These are phyloP conservation scores for Drosophila phalerata DNA, from an alignment of 2,888 invertebrate species.

Conservation along the genomic window DNA sequence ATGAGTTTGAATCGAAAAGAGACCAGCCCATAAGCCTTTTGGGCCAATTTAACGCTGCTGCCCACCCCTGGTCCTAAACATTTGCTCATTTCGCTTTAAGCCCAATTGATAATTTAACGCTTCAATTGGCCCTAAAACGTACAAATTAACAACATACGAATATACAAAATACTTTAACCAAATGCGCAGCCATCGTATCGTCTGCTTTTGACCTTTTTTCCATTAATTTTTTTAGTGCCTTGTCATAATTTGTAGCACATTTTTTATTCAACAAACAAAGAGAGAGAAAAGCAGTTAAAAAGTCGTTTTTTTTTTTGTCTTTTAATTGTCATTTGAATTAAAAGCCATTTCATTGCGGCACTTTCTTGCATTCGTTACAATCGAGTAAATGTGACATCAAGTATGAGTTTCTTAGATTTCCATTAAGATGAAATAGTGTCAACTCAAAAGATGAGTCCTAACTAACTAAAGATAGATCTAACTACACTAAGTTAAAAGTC, in stretches of 20 bases:
- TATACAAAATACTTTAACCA: slow-evolving; percentile 38
- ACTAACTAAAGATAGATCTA: not conserved
- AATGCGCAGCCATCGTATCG: slow-evolving; percentile 49
- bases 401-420: not conserved
- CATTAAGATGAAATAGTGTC: slow-evolving; percentile 11
- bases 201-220: slow-evolving; percentile 17
- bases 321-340: slow-evolving; percentile 77
- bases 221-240: slow-evolving; percentile 43
- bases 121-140: slow-evolving; percentile 68
- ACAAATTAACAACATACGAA: slow-evolving; percentile 36
- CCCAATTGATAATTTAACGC: slow-evolving; percentile 82
- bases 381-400: slow-evolving; percentile 1
- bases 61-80: slow-evolving; percentile 50
- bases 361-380: slow-evolving; percentile 27
- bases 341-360: slow-evolving; percentile 56
- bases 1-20: not conserved
- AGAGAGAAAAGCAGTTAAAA: slow-evolving; percentile 40
- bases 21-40: slow-evolving; percentile 52
- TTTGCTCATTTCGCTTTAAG: slow-evolving; percentile 42
- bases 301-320: slow-evolving; percentile 24
- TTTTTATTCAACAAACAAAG: slow-evolving; percentile 31
- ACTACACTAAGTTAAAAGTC: too few species aligned
- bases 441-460: not conserved
- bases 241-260: slow-evolving; percentile 72
- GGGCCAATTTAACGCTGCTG: slow-evolving; percentile 79